Evolutionary conservation across 2,797 vertebrate genomes (phyloP), one percentile per base, ranked within the genome.

Genomic region (Phaenicophaeus curvirostris): DNA sequence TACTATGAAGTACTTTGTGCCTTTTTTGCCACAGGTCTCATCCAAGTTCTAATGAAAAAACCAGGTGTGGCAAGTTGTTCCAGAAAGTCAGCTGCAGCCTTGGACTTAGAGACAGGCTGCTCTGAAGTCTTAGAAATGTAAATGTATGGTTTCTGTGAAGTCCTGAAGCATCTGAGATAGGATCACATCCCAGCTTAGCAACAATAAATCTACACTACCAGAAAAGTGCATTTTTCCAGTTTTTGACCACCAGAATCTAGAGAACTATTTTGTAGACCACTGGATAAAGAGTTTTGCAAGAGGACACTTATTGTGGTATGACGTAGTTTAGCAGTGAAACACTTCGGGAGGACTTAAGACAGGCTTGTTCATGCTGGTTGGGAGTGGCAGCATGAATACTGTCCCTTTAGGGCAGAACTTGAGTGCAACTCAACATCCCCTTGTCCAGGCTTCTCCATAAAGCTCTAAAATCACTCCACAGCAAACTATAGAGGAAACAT

Each of bases 401-500:
- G 71, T 85, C 39, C 39, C 39, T 39, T 93, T 80, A 53, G 66
- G 68, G 57, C 31, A 71, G 44, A 93, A 89, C 33, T 83, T 41
- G 53, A 89, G 33, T 59, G 92, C 33, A 78, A 59, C 59, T 71
- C 67, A 90, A 73, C 48, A 87, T 69, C 69, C 86, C 68, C 93
- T 92, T 80, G 59, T 91, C 91, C 89, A 85, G 94, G 89, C 85
- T 93, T 93, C 85, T 96, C 89, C 82, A 80, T 63, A 82, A 96
- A 96, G 91, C 91, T 94, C 71, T 72, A 53, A 91, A 95, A 94
- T 83, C 87, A 89, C 57, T 93, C 75, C 81, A 96, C 84, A 96
- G 78, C 84, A 92, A 96, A 94, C 84, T 92, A 92, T 0, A 94
- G 81, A 92, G 72, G 71, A 95, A 95, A 89, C 50, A 85, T 54